These are phyloP conservation scores for Atopsyche davidsoni DNA, from an alignment of 1,140 invertebrate genomes.

Conservation along the genomic window DNA sequence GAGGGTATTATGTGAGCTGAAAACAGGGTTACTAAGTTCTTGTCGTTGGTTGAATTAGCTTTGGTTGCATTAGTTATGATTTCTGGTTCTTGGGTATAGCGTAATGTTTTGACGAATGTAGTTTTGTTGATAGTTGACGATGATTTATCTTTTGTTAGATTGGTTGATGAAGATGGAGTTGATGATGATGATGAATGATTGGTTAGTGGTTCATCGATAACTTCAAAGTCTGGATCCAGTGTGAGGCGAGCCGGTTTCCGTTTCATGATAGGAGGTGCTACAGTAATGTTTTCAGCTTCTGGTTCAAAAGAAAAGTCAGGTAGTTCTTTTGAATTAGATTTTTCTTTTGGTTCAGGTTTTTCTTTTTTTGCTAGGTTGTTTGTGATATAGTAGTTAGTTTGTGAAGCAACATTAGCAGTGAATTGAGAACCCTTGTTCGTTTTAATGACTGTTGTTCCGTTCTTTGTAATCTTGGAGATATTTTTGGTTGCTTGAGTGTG, in stretches of 20 bases:
- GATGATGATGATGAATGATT: conserved; percentile 12
- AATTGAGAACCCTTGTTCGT: conserved; percentile 11
- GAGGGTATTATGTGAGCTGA: conserved; percentile 27
- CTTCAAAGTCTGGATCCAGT: neutral
- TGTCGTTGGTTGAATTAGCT: neutral
- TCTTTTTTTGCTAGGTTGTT: conserved; percentile 12
- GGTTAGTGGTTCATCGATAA: neutral
- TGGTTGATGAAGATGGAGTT: conserved; percentile 6
- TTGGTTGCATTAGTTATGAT: neutral
- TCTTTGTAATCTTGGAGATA: conserved; percentile 1
- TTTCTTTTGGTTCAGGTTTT: neutral
- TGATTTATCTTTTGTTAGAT: too few species aligned
- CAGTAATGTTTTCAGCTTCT: conserved; percentile 14
- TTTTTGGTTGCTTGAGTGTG: conserved; percentile 3
- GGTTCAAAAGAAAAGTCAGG: neutral
- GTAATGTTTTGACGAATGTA: neutral
- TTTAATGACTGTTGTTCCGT: neutral
- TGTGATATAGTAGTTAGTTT: conserved; percentile 18
- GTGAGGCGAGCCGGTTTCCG: conserved; percentile 1
- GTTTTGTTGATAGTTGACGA: too few species aligned
- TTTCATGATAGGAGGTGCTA: neutral
- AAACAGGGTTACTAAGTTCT: conserved; percentile 23
- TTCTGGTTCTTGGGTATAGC: neutral
- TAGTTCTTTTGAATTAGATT: too few species aligned
- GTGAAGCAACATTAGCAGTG: conserved; percentile 17